These are phyloP conservation scores for Thryonomys swinderianus DNA, from an alignment of 2,113 vertebrate species.

Conservation along the genomic window DNA sequence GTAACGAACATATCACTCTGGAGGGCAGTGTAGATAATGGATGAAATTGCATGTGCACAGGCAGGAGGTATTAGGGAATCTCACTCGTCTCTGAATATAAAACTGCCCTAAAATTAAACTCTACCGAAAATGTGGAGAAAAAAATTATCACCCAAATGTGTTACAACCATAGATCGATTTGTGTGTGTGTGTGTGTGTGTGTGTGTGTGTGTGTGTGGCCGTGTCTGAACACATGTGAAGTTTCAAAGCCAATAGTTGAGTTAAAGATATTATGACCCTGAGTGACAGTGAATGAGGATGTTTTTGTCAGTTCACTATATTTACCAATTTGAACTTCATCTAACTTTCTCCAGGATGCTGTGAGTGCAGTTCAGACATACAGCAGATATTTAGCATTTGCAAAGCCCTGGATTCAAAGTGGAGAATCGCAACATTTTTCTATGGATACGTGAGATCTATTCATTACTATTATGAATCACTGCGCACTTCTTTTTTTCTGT, in stretches of 20 bases:
- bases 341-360: neutral
- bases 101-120: neutral
- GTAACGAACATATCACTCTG: neutral
- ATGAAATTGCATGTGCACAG: rapidly evolving
- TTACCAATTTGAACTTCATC: neutral
- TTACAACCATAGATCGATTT: neutral
- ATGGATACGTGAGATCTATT: neutral
- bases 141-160: neutral
- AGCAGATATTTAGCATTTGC: neutral
- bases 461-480: neutral
- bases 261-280: neutral
- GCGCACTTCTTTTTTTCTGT: neutral
- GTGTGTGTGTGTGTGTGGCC: rapidly evolving
- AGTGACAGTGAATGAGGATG: neutral
- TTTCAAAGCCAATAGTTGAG: neutral
- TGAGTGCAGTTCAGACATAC: neutral
- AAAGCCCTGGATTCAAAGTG: too few relatives aligned
- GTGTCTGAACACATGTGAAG: too few relatives aligned
- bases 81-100: neutral
- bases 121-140: neutral
- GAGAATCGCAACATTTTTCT: neutral
- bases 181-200: too few relatives aligned
- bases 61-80: neutral
- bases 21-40: neutral
- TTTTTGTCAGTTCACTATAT: neutral